Evolutionary conservation across 1,140 invertebrate genomes (phyloP).

Genomic region (Zelostemma sp.): DNA sequence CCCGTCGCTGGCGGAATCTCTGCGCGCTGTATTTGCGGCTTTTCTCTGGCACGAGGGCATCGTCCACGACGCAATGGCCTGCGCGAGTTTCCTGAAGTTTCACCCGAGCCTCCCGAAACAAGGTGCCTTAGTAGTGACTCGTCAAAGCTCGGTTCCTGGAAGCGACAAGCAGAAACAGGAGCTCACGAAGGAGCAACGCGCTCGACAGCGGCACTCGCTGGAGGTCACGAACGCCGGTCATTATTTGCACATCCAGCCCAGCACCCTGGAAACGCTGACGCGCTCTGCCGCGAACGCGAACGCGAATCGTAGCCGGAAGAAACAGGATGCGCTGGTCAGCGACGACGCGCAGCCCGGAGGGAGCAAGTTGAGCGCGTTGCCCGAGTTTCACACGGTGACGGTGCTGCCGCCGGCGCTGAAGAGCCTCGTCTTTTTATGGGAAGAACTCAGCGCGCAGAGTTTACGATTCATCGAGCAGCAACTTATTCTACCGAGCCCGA

Average conservation of each 20-base stretch:
- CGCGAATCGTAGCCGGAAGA: slow-evolving; percentile 75
- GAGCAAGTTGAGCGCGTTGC: slow-evolving; percentile 56
- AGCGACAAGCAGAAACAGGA: slow-evolving; percentile 68
- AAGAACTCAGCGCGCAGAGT: slow-evolving; percentile 82
- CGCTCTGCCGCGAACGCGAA: slow-evolving; percentile 81
- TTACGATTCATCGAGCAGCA: slow-evolving; percentile 78
- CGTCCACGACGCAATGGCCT: slow-evolving; percentile 97
- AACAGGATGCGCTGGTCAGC: slow-evolving; percentile 72
- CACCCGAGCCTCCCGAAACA: slow-evolving; percentile 89
- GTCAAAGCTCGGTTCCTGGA: slow-evolving; percentile 52
- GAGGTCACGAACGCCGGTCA: slow-evolving; percentile 85
- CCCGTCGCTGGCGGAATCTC: slow-evolving; percentile 92
- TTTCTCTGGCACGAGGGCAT: slow-evolving; percentile 98
- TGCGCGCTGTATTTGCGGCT: slow-evolving; percentile 94
- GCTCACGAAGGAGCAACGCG: slow-evolving; percentile 72
- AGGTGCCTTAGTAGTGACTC: slow-evolving; percentile 80
- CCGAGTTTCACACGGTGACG: slow-evolving; percentile 74
- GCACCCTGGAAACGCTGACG: slow-evolving; percentile 81
- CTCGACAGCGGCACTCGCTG: slow-evolving; percentile 86
- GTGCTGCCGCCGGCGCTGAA: slow-evolving; percentile 89
- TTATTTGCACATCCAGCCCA: slow-evolving; percentile 83
- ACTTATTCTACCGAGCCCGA: slow-evolving; percentile 66
- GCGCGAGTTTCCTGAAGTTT: slow-evolving; percentile 95
- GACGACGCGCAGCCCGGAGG: slow-evolving; percentile 69
- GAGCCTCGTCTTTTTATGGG: slow-evolving; percentile 88